A percentile compares a stretch with the other conserved stretches of the same genome.
Conservation (phyloP, 1,140 invertebrate species). For the Hylaeus volcanicus region DNA sequence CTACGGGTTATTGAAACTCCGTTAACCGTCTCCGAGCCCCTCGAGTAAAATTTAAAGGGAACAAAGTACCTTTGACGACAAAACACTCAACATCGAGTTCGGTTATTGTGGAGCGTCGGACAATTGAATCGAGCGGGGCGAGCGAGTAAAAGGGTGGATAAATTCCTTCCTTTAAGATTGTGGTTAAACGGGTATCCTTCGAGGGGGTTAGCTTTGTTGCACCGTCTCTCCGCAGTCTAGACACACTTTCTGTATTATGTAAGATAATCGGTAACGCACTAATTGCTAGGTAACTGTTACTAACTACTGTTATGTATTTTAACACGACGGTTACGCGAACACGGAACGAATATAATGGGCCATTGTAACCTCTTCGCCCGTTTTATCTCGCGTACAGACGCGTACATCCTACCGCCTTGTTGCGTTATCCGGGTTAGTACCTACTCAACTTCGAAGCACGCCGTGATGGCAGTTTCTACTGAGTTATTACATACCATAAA, state of each 20-base stretch:
- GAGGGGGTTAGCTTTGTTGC: neutral
- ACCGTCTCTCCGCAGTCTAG: constrained; percentile 1
- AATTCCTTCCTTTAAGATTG: constrained; percentile 28
- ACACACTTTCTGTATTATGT: constrained; percentile 13
- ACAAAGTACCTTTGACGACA: constrained; percentile 33
- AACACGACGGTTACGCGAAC: constrained; percentile 18
- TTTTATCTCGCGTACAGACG: neutral
- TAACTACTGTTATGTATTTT: constrained; percentile 14
- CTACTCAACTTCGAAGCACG: constrained; percentile 3
- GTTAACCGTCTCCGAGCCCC: neutral
- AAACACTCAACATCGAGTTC: constrained; percentile 32
- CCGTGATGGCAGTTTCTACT: neutral
- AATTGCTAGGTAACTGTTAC: constrained; percentile 17
- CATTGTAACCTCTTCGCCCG: neutral
- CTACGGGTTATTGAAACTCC: neutral
- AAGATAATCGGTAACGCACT: constrained; percentile 19
- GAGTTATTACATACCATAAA: constrained; percentile 6
- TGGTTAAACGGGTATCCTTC: constrained; percentile 25
- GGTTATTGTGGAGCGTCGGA: constrained; percentile 23
- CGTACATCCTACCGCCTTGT: neutral
- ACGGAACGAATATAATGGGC: constrained; percentile 30
- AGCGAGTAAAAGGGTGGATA: constrained; percentile 40
- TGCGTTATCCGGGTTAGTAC: neutral
- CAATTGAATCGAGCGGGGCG: constrained; percentile 29
- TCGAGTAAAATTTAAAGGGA: constrained; percentile 23